Conservation (phyloP, 2,888 invertebrate genomes). For the Cerastis rubricosa region DNA sequence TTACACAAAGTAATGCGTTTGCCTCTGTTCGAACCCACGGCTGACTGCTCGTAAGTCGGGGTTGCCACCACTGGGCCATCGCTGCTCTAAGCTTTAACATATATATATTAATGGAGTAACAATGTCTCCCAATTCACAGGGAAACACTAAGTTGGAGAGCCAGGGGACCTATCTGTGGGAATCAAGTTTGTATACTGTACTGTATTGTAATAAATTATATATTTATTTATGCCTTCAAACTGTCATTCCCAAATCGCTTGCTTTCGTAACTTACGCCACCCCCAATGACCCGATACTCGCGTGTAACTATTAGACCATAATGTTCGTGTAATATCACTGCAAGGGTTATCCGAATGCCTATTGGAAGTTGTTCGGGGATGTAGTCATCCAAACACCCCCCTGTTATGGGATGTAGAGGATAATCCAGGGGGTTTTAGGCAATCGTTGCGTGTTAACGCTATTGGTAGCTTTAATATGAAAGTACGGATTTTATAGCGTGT, state of each 20-base stretch:
- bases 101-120: no score
- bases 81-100: no score
- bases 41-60: no score
- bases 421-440: slow-evolving; percentile 38
- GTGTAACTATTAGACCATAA: slow-evolving; percentile 63
- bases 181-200: no score
- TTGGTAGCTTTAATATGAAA: slow-evolving; percentile 35
- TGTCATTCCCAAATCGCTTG: slow-evolving; percentile 18
- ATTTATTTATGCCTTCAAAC: not conserved
- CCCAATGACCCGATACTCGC: slow-evolving; percentile 39
- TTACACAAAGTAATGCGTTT: no score
- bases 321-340: slow-evolving; percentile 52
- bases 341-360: slow-evolving; percentile 57
- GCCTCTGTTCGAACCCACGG: no score
- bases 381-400: slow-evolving; percentile 49
- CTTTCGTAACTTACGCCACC: slow-evolving; percentile 15
- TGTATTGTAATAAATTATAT: no score
- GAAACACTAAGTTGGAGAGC: no score
- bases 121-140: no score
- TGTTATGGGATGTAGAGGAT: slow-evolving; percentile 48
- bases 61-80: no score
- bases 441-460: slow-evolving; percentile 45
- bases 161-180: no score
- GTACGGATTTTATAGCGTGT: slow-evolving; percentile 27
- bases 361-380: slow-evolving; percentile 63